Percentiles rank a stretch among this genome's conserved stretches.
phyloP scores from a whole-genome alignment of 2,888 invertebrate species.

The Acanthosepion pharaonis region DNA sequence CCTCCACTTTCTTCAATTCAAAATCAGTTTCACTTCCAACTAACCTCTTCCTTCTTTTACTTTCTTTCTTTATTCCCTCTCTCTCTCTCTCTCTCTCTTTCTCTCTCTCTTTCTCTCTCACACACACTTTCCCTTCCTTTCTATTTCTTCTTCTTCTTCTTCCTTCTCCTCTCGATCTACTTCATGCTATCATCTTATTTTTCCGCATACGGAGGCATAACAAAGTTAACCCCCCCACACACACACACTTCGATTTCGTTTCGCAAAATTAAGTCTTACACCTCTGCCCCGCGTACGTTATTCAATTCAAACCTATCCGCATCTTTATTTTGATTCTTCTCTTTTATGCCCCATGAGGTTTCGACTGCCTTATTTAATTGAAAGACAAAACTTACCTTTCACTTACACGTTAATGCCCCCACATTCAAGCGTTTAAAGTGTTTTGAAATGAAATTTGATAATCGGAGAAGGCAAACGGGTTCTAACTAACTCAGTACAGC shows the following conservation, averaged over 20 bases:
- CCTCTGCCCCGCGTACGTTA: neutral
- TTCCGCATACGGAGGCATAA: neutral
- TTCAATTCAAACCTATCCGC: neutral
- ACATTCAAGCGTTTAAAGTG: neutral
- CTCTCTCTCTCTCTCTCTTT: too few relatives aligned
- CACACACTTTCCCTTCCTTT: neutral
- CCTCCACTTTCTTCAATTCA: neutral
- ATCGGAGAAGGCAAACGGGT: neutral
- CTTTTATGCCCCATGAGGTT: neutral
- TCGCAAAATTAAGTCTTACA: neutral
- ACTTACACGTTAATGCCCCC: neutral
- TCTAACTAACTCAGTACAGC: neutral
- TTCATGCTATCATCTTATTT: neutral
- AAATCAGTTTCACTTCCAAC: too few relatives aligned
- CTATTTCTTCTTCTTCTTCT: neutral
- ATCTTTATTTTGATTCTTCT: neutral
- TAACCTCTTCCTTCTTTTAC: neutral
- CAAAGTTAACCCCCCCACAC: neutral
- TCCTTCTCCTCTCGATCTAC: neutral
- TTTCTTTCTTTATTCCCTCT: neutral
- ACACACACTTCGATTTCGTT: neutral
- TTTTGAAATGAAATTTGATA: neutral
- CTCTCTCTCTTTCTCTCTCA: too few relatives aligned
- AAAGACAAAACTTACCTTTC: constrained; percentile 21
- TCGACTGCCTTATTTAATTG: constrained; percentile 12